phyloP scores from a whole-genome alignment of 2,888 invertebrate species.

The Capitulum mitella region DNA sequence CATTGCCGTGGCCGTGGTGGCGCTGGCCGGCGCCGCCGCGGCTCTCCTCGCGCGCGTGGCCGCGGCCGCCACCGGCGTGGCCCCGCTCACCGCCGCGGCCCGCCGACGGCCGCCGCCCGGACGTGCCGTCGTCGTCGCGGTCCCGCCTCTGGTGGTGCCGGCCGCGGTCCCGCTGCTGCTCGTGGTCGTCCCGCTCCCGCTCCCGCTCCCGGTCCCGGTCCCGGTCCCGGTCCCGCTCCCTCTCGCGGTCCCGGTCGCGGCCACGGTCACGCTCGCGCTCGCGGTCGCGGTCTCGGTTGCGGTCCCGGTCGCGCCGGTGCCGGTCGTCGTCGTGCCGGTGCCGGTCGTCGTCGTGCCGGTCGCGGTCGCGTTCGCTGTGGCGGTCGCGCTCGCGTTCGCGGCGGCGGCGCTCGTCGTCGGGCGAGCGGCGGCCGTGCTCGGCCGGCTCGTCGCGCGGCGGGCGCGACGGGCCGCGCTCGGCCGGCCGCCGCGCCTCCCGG shows the following conservation, averaged over 20 bases:
- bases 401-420: background rate
- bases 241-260: background rate
- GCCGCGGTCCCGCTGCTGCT: background rate
- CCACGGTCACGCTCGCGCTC: background rate
- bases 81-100: background rate
- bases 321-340: background rate
- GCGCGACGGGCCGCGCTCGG: background rate
- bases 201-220: background rate
- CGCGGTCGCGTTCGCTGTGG: background rate
- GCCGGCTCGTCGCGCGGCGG: background rate
- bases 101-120: background rate
- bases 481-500: background rate
- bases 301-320: background rate
- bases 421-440: background rate
- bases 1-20: background rate
- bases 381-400: background rate
- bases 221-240: background rate
- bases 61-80: background rate
- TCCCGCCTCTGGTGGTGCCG: conserved; percentile 17
- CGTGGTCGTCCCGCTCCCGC: background rate
- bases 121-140: background rate
- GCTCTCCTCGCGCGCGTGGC: background rate
- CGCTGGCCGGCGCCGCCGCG: background rate
- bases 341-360: background rate
- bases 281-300: background rate